A percentile compares a stretch with the other conserved stretches of the same genome.
Conservation (phyloP, 2,113 vertebrate species). For the Leptodactylus fuscus region DNA sequence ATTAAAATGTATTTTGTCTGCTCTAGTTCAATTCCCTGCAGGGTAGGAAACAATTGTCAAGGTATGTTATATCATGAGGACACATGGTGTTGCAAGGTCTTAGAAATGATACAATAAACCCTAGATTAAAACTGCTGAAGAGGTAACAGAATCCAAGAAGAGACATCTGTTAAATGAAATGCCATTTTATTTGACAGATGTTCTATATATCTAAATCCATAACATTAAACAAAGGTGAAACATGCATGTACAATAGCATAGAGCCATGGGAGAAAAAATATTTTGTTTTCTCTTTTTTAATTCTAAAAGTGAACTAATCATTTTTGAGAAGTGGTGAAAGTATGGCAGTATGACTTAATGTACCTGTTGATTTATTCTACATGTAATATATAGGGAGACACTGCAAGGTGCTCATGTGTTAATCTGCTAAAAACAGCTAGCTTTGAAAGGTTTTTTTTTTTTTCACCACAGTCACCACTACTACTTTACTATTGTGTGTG, state of each 20-base stretch:
- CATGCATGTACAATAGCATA: not conserved
- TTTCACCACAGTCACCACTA: too few relatives aligned
- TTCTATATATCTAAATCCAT: not conserved
- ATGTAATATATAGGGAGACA: too few relatives aligned
- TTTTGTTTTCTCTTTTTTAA: too few relatives aligned
- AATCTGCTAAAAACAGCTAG: too few relatives aligned
- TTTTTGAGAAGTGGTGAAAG: too few relatives aligned
- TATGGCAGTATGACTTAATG: too few relatives aligned
- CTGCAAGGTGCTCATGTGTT: too few relatives aligned
- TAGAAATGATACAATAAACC: slow-evolving; percentile 6
- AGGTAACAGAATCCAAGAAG: not conserved
- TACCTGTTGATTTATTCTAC: too few relatives aligned
- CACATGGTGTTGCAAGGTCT: slow-evolving; percentile 35
- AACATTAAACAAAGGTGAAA: not conserved
- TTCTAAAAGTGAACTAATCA: too few relatives aligned
- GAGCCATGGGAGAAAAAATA: not conserved
- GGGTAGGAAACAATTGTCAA: slow-evolving; percentile 41
- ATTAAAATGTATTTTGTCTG: not conserved
- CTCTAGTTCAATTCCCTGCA: slow-evolving; percentile 1
- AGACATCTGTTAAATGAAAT: not conserved
- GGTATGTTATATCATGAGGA: slow-evolving; percentile 39
- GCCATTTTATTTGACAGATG: not conserved
- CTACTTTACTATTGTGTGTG: too few relatives aligned
- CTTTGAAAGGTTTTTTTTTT: too few relatives aligned
- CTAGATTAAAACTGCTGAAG: not conserved